phyloP scores from a whole-genome alignment of 2,113 vertebrate species.

The Holacanthus passer region DNA sequence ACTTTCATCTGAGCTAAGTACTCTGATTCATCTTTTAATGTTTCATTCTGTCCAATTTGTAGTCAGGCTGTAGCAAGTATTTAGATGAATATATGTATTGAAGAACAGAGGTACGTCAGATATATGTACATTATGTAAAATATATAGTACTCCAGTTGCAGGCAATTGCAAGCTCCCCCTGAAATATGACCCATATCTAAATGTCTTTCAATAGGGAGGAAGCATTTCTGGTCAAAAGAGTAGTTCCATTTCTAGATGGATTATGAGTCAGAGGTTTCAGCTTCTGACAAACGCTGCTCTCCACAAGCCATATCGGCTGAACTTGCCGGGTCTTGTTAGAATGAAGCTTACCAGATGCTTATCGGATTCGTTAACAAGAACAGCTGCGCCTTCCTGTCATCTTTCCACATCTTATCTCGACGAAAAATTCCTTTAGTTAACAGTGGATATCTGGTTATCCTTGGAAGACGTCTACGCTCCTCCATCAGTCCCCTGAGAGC shows the following conservation, averaged over 20 bases:
- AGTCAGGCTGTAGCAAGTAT: not conserved
- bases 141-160: too few relatives aligned
- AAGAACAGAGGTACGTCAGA: too few relatives aligned
- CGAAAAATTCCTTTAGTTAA: constrained; percentile 44
- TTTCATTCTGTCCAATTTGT: not conserved
- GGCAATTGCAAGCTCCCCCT: not conserved
- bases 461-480: constrained; percentile 20
- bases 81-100: not conserved
- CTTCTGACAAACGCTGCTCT: constrained; percentile 14
- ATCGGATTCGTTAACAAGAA: constrained; percentile 46
- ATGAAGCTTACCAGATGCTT: constrained; percentile 38
- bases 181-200: constrained; percentile 11
- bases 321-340: constrained; percentile 29
- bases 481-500: constrained; percentile 25
- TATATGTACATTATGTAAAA: not conserved
- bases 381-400: constrained; percentile 16
- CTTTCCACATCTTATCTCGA: constrained; percentile 27
- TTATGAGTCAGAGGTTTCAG: constrained; percentile 39
- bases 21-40: not conserved
- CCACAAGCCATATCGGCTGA: constrained; percentile 1
- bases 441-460: constrained; percentile 33
- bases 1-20: not conserved
- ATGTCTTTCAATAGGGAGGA: constrained; percentile 18
- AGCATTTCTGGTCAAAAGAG: constrained; percentile 18
- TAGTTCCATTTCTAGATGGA: not conserved